Conservation (phyloP, 64 coral and sea anemone species). For the Porites australiensis region DNA sequence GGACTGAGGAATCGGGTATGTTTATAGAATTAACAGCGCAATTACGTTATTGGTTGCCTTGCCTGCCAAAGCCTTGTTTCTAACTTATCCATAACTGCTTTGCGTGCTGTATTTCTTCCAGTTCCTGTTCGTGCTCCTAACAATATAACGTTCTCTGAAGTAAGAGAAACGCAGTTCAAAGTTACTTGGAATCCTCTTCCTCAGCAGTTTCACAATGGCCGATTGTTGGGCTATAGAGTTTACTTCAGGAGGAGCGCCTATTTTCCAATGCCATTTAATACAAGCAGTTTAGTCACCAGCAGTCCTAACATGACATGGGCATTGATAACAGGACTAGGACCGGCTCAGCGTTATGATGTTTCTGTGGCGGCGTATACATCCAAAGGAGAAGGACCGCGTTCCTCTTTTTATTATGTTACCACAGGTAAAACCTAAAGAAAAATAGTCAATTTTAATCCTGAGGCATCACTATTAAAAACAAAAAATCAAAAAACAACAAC, state of each 20-base stretch:
- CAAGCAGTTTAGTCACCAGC: neutral
- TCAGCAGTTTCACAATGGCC: neutral
- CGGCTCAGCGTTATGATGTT: neutral
- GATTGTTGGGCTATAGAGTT: slow-evolving; percentile 24
- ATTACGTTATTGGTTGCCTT: no score
- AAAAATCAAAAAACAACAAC: no score
- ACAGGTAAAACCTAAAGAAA: neutral
- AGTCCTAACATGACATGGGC: neutral
- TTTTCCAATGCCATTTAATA: neutral
- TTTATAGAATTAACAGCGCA: no score
- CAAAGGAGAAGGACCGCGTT: slow-evolving; percentile 43
- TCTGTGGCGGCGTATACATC: slow-evolving; percentile 17
- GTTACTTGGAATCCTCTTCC: no score
- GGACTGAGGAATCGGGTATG: slow-evolving; percentile 18
- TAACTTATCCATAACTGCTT: no score
- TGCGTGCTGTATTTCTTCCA: no score
- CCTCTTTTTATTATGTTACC: neutral
- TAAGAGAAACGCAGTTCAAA: no score
- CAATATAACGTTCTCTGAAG: no score
- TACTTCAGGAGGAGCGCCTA: neutral
- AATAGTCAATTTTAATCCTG: no score
- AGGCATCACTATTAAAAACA: no score
- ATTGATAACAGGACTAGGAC: neutral
- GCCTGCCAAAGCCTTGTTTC: no score
- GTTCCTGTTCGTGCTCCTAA: no score